Evolutionary conservation across 2,888 invertebrate genomes (phyloP).

Genomic region (Cerastoderma edule): DNA sequence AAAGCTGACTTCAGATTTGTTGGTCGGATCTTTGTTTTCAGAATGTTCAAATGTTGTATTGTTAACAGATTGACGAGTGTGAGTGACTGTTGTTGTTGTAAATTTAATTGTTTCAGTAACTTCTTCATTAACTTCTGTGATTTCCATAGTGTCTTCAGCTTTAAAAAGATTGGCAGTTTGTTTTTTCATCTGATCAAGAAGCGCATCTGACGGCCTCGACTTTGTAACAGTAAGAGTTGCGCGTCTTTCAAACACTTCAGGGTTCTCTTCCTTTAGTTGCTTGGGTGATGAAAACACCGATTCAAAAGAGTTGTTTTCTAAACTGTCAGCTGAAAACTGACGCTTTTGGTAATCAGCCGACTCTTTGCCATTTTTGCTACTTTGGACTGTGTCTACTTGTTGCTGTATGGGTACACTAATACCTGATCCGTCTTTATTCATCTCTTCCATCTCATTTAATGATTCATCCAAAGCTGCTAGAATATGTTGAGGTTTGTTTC

Average conservation of each 20-base stretch:
- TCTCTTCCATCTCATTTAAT: conserved; percentile 1
- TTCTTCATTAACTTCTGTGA: background rate
- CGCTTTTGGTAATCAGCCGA: conserved; percentile 1
- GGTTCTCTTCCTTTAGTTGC: conserved; percentile 37
- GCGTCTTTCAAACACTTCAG: conserved; percentile 50
- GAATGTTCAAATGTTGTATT: conserved; percentile 58
- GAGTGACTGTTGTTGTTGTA: background rate
- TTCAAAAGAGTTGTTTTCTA: conserved; percentile 41
- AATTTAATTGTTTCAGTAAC: background rate
- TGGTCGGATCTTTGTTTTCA: conserved; percentile 8
- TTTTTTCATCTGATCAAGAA: conserved; percentile 44
- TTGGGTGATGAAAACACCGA: conserved; percentile 37
- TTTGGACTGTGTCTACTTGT: background rate
- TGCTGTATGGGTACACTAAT: background rate
- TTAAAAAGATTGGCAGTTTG: conserved; percentile 26
- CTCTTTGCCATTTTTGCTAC: background rate
- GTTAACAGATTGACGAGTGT: conserved; percentile 14
- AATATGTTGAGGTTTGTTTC: background rate
- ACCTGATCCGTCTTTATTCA: background rate
- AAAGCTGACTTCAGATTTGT: conserved; percentile 50
- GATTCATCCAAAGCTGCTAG: conserved; percentile 5
- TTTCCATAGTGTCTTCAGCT: conserved; percentile 13
- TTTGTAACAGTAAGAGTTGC: conserved; percentile 72
- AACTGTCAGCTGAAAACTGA: conserved; percentile 47
- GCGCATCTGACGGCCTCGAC: conserved; percentile 69